Evolutionary conservation across 2,888 invertebrate species (phyloP).

Genomic region (Mystacides longicornis): DNA sequence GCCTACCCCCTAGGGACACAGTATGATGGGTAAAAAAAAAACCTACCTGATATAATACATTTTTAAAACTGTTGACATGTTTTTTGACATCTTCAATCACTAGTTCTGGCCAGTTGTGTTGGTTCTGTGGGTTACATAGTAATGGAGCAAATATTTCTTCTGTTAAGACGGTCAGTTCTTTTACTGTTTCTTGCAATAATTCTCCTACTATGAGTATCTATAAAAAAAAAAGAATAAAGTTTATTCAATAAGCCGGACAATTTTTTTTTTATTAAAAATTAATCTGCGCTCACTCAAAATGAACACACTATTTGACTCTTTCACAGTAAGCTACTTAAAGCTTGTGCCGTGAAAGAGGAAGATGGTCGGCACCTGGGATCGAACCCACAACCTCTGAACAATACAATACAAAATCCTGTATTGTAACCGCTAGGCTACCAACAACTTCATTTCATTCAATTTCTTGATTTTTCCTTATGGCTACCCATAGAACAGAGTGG

Average conservation of each 20-base stretch:
- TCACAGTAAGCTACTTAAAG: too few relatives aligned
- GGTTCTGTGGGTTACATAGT: constrained; percentile 62
- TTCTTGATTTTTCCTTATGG: constrained; percentile 44
- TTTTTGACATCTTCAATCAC: constrained; percentile 63
- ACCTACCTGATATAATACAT: constrained; percentile 59
- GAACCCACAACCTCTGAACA: too few relatives aligned
- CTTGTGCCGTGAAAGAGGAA: too few relatives aligned
- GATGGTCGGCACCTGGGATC: too few relatives aligned
- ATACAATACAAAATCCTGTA: too few relatives aligned
- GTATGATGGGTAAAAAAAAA: too few relatives aligned
- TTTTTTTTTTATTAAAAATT: too few relatives aligned
- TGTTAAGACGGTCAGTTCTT: constrained; percentile 60
- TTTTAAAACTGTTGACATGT: constrained; percentile 62
- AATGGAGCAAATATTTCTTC: constrained; percentile 69
- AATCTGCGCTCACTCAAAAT: too few relatives aligned
- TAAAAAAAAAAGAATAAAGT: constrained; percentile 3
- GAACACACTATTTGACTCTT: too few relatives aligned
- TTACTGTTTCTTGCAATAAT: constrained; percentile 61
- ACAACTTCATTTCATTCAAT: too few relatives aligned
- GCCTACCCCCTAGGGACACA: too few relatives aligned
- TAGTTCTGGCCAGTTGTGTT: constrained; percentile 65
- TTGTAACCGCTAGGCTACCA: too few relatives aligned
- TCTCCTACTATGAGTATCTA: constrained; percentile 61
- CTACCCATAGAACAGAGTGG: constrained; percentile 96
- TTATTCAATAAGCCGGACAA: neutral